Base-by-base conservation (phyloP, 2,113 vertebrate species). In the Cavia aperea region DNA sequence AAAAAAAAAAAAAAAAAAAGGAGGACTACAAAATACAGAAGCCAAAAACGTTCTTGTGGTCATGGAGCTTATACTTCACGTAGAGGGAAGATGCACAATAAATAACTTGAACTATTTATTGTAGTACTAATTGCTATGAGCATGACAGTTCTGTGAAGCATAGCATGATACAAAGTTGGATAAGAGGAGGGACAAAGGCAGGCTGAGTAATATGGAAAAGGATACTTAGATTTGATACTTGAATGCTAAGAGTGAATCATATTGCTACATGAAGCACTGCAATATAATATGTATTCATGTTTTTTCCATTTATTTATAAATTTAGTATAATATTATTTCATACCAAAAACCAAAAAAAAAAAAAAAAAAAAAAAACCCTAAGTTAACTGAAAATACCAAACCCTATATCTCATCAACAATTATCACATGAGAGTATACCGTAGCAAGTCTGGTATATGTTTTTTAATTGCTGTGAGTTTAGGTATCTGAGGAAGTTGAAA, bases 391-490 rank as follows among this genome's bases (percentile, higher is more conserved):
- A 65, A 21, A 94, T 81, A 66, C 1, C 46, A 86, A 75, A 54
- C 90, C 36, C 62, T 49, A 5, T 15, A 7, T 63, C 36, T 89
- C 13, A 93, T 66, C 21, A 58, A 19, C 26, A 49, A 10, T 88
- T 54, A 26, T 66, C 49, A 75, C 46, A 77, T 36, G 7, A 88
- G 18, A 73, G 8, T 73, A 14, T 66, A 77, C 18, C 7, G 49
- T 29, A 51, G 3, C 23, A 87, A 70, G 7, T 75, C 73, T 92
- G 39, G 36, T 88, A 51, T 2, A 54, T 72, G 4, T 79, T 86
- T 70, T 89, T 95, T 93, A 86, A 92, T 79, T 88, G 54, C 11
- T 54, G 3, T 87, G 21, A 56, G 77, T 72, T 88, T 87, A 91
- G 92, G 91, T 39, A 89, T 43, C 81, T 29, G 33, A 79, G 86